These are phyloP conservation scores for Arremon brunneinucha DNA, from an alignment of 2,797 vertebrate genomes.

Conservation along the genomic window DNA sequence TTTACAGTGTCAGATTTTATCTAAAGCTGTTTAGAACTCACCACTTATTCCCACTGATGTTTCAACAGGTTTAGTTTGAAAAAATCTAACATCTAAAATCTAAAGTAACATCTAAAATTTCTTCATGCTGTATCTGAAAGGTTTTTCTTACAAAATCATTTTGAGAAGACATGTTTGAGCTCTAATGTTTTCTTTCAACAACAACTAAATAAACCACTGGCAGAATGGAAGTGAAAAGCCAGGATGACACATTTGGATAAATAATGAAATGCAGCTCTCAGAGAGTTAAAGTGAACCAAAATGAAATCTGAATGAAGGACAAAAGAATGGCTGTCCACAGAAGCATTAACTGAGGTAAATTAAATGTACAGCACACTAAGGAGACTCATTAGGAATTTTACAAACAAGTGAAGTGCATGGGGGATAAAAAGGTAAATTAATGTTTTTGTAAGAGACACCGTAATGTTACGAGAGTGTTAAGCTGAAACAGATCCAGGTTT, in stretches of 20 bases:
- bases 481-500: background rate
- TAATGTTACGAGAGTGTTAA: background rate
- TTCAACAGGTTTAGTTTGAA: background rate
- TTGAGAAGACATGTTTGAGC: background rate
- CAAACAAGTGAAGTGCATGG: background rate
- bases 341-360: background rate
- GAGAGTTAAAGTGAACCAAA: background rate
- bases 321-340: background rate
- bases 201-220: background rate
- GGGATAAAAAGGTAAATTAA: background rate
- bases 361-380: background rate
- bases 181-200: background rate
- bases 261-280: background rate
- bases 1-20: background rate
- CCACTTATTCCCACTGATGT: background rate
- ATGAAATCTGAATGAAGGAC: background rate
- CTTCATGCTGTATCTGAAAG: background rate
- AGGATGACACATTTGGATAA: background rate
- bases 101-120: no score
- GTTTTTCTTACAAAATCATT: background rate
- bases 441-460: background rate
- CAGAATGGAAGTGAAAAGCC: background rate
- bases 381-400: background rate
- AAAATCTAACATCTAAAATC: background rate
- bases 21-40: background rate